Base-by-base conservation (phyloP, 2,113 vertebrate genomes). In the Cochlearius cochlearius region DNA sequence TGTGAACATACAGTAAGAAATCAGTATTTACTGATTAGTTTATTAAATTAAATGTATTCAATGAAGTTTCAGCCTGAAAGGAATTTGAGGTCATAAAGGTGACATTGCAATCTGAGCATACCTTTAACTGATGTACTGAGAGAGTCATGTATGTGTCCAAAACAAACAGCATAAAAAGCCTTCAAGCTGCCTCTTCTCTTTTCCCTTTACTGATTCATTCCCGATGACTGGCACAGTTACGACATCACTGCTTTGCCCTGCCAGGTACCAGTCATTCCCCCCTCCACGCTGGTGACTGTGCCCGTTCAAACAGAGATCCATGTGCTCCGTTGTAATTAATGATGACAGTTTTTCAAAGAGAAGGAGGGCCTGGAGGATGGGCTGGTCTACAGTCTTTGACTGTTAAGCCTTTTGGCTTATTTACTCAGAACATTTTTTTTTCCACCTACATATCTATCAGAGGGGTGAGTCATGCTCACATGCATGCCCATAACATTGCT, bases 271-370 rank as follows among this genome's bases (percentile, higher is more conserved):
- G 38, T 60, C 36, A 58, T 67, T 23, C 16, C 9, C 9, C 11
- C 15, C 29, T 49, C 17, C 60, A 22, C 1, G 0, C 5, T 4
- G 8, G 53, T 26, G 73, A 32, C 83, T 0, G 0, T 84, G 47
- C 68, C 30, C 6, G 0, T 85, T 82, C 62, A 56, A 68, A 75
- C 76, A 94, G 67, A 86, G 39, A 30, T 53, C 63, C 56, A 1
- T 26, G 62, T 41, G 25, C 58, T 87, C 9, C 26, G 2, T 25
- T 34, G 41, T 47, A 92, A 96, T 80, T 88, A 90, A 74, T 59
- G 18, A 79, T 50, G 78, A 90, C 82, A 86, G 55, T 58, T 93
- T 92, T 93, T 50, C 67, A 92, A 79, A 85, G 66, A 34, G 47
- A 77, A 82, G 20, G 56, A 94, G 52, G 49, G 83, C 92, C 88